Base-by-base conservation (phyloP, 2,888 invertebrate species). In the Volucella zonaria region DNA sequence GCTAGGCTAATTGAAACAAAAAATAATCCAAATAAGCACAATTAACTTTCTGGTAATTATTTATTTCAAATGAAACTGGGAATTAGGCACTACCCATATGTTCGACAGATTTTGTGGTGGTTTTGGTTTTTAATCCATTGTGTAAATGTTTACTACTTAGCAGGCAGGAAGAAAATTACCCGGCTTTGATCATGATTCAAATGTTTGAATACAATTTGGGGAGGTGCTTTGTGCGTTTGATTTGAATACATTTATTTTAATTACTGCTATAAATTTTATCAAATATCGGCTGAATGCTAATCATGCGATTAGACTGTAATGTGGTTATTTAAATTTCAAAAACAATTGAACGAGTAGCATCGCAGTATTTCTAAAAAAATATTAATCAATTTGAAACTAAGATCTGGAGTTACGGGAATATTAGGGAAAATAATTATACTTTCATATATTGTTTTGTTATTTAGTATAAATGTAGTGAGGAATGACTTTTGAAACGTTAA, bases 231-330 rank as follows among this genome's bases (percentile, higher is more conserved):
- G 54, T 38, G 31, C 31, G 31, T 31, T 31, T 31, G 31, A 31
- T 31, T 31, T 31, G 31, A 31, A 31, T 31, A 6, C 31, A 58
- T 75, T 56, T 56, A 23, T 75, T 75, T 47, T 66, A 56, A 75
- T 66, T 75, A 58, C 47, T 58, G 64, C 59, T 49, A 71, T 59
- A 59, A 59, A 49, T 59, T 49, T 18, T 38, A 38, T 38, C 14
- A 4, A 51, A 49, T 47, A 42, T 18, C 40, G 59, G 59, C 4
- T 49, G 49, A 71, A 59, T 71, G 59, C 71, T 71, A 71, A 71
- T 71, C 59, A 71, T 14, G 68, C 15, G 56, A 67, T 45, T 54
- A 56, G 56, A 43, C 11, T 11, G 43, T 18, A 52, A 23, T 47
- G 8, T 31, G 14, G 3, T 59, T 58, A 3, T 56, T 49, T 2